phyloP scores from a whole-genome alignment of 2,888 invertebrate species.

The Venustoraphidia nigricollis region DNA sequence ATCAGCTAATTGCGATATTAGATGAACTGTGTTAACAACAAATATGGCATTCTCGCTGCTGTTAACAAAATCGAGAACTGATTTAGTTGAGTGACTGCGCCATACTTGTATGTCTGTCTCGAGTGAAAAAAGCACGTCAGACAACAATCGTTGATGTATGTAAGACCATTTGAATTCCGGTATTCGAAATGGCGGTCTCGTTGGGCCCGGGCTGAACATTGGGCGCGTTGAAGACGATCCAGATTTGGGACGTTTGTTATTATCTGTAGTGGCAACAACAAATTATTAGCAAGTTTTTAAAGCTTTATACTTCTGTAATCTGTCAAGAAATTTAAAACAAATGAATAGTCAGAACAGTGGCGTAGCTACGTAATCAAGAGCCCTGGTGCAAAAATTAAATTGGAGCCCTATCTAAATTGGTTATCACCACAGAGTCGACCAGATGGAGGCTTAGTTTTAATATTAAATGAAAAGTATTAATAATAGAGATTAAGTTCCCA shows the following conservation, averaged over 20 bases:
- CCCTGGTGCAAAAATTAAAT: too few relatives aligned
- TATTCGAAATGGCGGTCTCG: slow-evolving; percentile 91
- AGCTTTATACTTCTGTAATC: too few relatives aligned
- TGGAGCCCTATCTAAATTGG: too few relatives aligned
- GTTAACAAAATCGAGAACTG: slow-evolving; percentile 95
- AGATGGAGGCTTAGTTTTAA: too few relatives aligned
- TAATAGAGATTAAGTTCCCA: too few relatives aligned
- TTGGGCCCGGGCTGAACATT: slow-evolving; percentile 88
- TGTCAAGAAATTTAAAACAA: not conserved
- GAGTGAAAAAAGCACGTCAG: slow-evolving; percentile 89
- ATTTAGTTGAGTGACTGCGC: slow-evolving; percentile 89
- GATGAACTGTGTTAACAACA: slow-evolving; percentile 97
- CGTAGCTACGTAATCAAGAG: too few relatives aligned
- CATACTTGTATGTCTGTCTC: slow-evolving; percentile 93
- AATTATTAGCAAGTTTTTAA: too few relatives aligned
- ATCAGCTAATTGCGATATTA: slow-evolving; percentile 97
- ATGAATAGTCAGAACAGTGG: slow-evolving; percentile 6
- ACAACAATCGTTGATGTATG: slow-evolving; percentile 89
- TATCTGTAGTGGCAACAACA: too few relatives aligned
- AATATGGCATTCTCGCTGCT: slow-evolving; percentile 97
- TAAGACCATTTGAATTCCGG: slow-evolving; percentile 99
- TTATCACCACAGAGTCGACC: too few relatives aligned
- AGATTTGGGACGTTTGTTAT: slow-evolving; percentile 42
- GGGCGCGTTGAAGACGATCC: slow-evolving; percentile 53
- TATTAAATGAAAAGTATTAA: too few relatives aligned